These are phyloP conservation scores for Spicauda simplicius DNA, from an alignment of 2,888 invertebrate species.

Conservation along the genomic window DNA sequence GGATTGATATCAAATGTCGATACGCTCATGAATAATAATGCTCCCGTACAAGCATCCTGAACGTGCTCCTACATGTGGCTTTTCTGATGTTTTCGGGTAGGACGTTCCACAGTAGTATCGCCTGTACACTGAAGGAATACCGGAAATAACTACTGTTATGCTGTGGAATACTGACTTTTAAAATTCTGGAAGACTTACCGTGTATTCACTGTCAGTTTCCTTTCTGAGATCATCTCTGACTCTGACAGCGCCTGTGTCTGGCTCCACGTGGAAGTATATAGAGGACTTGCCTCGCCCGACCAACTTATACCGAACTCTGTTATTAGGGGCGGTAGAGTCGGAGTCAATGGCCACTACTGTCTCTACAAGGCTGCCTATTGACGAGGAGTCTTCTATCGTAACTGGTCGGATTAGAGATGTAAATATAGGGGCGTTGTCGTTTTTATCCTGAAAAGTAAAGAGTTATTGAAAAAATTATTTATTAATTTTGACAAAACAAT, in stretches of 20 bases:
- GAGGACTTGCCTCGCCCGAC: constrained; percentile 92
- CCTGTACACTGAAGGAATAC: too few species aligned
- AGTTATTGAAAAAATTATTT: too few species aligned
- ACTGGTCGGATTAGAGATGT: constrained; percentile 92
- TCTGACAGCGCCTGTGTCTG: constrained; percentile 91
- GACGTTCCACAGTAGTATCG: too few species aligned
- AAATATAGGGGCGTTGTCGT: constrained; percentile 95
- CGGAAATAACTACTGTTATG: too few species aligned
- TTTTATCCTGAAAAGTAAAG: constrained; percentile 87
- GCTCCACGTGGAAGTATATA: constrained; percentile 95
- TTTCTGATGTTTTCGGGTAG: too few species aligned
- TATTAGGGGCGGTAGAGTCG: constrained; percentile 94
- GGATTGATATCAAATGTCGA: too few species aligned
- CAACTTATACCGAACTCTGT: constrained; percentile 91
- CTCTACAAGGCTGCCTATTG: constrained; percentile 92
- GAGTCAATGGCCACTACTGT: constrained; percentile 92
- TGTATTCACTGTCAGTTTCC: constrained; percentile 94
- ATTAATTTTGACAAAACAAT: too few species aligned
- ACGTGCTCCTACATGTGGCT: too few species aligned
- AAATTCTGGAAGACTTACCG: constrained; percentile 80
- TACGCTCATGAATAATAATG: too few species aligned
- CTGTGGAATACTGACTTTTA: too few species aligned
- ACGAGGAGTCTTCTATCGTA: constrained; percentile 92
- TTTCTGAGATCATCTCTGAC: constrained; percentile 94
- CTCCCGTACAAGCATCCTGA: too few species aligned